Conservation (phyloP, 2,797 vertebrate genomes). For the Danionella dracula region DNA sequence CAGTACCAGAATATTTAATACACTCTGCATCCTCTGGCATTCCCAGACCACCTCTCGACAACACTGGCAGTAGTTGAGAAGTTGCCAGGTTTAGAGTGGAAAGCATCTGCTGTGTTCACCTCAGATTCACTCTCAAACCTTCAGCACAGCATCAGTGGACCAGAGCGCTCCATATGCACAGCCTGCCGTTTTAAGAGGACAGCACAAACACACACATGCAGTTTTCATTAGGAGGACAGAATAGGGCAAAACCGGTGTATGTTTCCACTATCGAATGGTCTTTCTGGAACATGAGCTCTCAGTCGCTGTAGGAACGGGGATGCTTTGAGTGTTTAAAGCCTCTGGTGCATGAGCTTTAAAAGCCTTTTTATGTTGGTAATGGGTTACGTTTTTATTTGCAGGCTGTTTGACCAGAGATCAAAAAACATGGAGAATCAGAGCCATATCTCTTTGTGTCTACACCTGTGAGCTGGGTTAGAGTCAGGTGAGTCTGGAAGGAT, state of each 20-base stretch:
- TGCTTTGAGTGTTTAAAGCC: background rate
- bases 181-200: background rate
- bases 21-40: background rate
- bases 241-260: background rate
- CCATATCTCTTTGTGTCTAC: slow-evolving; percentile 7
- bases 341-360: background rate
- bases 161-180: slow-evolving; percentile 1
- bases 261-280: background rate
- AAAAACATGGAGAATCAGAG: slow-evolving; percentile 32
- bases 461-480: slow-evolving; percentile 26
- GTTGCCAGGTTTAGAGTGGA: slow-evolving; percentile 5
- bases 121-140: slow-evolving; percentile 4
- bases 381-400: slow-evolving; percentile 17
- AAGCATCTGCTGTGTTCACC: slow-evolving; percentile 15
- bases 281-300: slow-evolving; percentile 10
- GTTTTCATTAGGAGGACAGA: background rate
- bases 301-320: slow-evolving; percentile 1
- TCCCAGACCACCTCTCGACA: background rate
- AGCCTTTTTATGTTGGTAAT: background rate
- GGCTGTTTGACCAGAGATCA: slow-evolving; percentile 34
- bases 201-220: background rate
- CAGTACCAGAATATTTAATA: background rate
- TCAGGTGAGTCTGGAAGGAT: slow-evolving; percentile 22
- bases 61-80: background rate
- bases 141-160: background rate